Evolutionary conservation across 2,797 vertebrate species (phyloP).

Genomic region (Tamandua tetradactyla): DNA sequence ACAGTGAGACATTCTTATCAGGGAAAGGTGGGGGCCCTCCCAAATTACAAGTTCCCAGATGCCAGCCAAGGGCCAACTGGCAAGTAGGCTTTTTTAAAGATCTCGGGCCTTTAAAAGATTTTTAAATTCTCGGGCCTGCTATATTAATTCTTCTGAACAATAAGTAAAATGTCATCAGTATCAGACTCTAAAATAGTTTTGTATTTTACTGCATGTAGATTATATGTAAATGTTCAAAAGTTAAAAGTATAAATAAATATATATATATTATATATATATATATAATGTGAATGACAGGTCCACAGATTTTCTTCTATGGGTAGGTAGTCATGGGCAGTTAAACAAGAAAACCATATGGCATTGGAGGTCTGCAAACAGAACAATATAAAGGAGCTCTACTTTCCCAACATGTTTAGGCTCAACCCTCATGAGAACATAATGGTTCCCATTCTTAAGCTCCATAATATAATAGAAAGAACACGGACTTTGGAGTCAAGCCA

Average conservation of each 20-base stretch:
- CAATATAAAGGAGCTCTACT: neutral
- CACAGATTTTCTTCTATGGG: neutral
- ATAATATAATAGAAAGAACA: neutral
- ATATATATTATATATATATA: neutral
- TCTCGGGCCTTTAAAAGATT: no score
- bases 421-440: neutral
- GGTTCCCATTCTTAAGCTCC: neutral
- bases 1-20: neutral
- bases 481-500: neutral
- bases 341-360: neutral
- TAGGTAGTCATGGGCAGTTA: neutral
- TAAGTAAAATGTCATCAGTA: neutral
- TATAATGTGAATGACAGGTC: neutral
- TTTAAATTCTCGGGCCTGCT: neutral
- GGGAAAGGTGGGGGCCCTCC: neutral
- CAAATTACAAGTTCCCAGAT: neutral
- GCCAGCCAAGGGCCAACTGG: neutral
- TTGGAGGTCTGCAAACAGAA: neutral
- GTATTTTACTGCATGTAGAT: neutral
- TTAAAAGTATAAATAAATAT: neutral
- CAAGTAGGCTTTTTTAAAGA: neutral
- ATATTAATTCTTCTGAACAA: neutral
- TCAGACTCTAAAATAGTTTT: neutral
- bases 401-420: neutral
- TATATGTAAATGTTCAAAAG: neutral